Evolutionary conservation across 2,113 vertebrate species (phyloP), one percentile per base, ranked within the genome.

Genomic region (Pelvicachromis taeniatus): DNA sequence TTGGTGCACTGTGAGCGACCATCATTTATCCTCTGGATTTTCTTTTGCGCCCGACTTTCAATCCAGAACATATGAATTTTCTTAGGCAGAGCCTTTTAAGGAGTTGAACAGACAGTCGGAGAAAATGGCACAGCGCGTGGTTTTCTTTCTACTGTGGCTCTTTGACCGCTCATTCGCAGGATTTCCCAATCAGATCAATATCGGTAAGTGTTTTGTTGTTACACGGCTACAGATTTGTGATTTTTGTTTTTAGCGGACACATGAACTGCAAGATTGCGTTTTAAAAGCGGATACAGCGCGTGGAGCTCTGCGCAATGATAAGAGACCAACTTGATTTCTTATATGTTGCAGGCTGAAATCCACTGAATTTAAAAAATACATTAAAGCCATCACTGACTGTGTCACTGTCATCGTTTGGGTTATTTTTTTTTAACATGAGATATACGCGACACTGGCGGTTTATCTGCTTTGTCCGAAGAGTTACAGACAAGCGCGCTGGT

Each of bases 111-210:
- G 90, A 96, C 89, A 95, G 95, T 95, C 95, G 96, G 94, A 92
- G 96, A 97, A 97, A 96, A 99, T 99, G 98, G 97, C 97, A 96
- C 97, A 96, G 87, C 96, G 93, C 94, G 89, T 95, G 95, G 89
- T 97, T 95, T 94, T 97, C 92, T 89, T 98, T 89, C 94, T 99
- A 90, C 95, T 97, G 92, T 97, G 97, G 96, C 95, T 99, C 93
- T 95, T 96, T 91, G 97, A 96, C 84, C 95, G 95, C 93, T 97
- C 97, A 81, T 94, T 94, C 87, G 97, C 96, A 56, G 98, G 97
- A 87, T 98, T 99, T 93, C 98, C 98, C 68, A 99, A 98, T 95
- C 98, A 98, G 96, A 99, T 99, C 89, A 99, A 98, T 90, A 99
- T 99, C 93, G 98, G 98, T 99, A 96, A 98, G 98, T 96, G 83